Evolutionary conservation across 2,797 vertebrate genomes (phyloP), one percentile per base, ranked within the genome.

Genomic region (Poeciliopsis presidionis): DNA sequence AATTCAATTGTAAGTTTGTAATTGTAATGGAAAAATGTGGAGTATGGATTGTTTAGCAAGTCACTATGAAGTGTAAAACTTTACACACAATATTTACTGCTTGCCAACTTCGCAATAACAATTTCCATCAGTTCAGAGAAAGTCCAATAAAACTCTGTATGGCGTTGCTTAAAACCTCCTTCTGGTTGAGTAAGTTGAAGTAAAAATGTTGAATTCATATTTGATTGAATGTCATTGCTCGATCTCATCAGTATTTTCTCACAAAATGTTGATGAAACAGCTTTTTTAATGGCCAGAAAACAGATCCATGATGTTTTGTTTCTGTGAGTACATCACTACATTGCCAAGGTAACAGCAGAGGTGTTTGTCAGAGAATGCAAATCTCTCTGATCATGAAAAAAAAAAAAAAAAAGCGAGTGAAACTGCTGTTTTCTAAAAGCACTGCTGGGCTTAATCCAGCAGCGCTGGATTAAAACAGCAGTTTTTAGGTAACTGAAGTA

Each of bases 351-450:
- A 80, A 65, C 72, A 80, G 69, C 80, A 76, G 84, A 86, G 77
- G 85, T 89, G 87, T 89, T 90, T 86, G 81, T 89, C 83, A 82
- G 87, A 75, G 59, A 81, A 85, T 76, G 70, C 80, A 86, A 57
- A 83, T 90, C 84, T 84, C 87, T 81, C 84, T 92, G 91, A 95
- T 92, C 77, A 75, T 81, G 92, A 89, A 91, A 91, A 20, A 51
- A 51, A 51, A 51, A 51, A 18, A 47, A 20, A 6, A 87, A 90
- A 43, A 49, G 83, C 84, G 75, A 90, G 79, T 39, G 22, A 90
- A 91, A 89, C 83, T 79, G 73, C 76, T 65, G 63, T 75, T 72
- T 87, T 79, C 69, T 90, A 89, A 90, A 90, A 90, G 82, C 77
- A 82, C 77, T 46, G 84, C 87, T 81, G 90, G 73, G 82, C 80